phyloP scores from a whole-genome alignment of 2,888 invertebrate genomes.

The Cataglyphis albicans region DNA sequence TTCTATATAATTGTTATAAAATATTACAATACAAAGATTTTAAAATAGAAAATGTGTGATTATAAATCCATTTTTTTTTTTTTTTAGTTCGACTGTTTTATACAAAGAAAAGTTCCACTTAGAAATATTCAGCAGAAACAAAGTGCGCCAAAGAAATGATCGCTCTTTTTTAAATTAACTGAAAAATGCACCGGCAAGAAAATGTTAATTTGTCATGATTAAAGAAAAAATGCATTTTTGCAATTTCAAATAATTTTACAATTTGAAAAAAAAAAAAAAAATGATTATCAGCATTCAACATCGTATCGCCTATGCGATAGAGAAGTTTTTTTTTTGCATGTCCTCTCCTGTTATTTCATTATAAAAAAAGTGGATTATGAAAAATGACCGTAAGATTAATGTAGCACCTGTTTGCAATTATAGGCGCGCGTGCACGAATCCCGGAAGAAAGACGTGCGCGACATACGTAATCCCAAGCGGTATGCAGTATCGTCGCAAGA shows the following conservation, averaged over 20 bases:
- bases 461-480: slow-evolving; percentile 16
- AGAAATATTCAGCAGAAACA: background rate
- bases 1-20: background rate
- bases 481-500: slow-evolving; percentile 1
- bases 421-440: slow-evolving; percentile 60
- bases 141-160: background rate
- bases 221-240: background rate
- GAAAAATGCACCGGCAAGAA: background rate
- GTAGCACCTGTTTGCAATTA: slow-evolving; percentile 78
- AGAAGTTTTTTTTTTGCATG: background rate
- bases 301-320: background rate
- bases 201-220: background rate
- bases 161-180: background rate
- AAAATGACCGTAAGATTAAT: slow-evolving; percentile 77
- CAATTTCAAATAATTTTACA: background rate
- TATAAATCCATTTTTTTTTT: background rate
- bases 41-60: background rate
- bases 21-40: background rate
- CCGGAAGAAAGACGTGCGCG: slow-evolving; percentile 40
- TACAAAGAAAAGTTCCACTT: background rate
- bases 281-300: background rate
- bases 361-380: slow-evolving; percentile 75
- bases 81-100: background rate
- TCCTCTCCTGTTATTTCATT: slow-evolving; percentile 66
- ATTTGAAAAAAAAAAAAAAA: background rate